Percentiles rank a stretch among this genome's conserved stretches.
Conservation (phyloP, 2,113 vertebrate species). For the Prunella fulvescens region DNA sequence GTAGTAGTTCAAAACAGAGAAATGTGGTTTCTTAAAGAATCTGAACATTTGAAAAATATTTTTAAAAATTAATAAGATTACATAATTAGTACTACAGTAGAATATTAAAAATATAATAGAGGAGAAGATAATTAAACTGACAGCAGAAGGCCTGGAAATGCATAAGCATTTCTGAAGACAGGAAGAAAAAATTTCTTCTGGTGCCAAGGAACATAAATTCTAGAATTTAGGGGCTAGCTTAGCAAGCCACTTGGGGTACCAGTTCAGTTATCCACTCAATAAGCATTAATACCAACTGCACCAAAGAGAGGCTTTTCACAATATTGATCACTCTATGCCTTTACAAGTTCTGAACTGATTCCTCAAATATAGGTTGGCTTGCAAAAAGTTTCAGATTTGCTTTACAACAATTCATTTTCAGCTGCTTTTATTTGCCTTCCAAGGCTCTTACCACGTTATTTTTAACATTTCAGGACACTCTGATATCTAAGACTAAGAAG, state of each 20-base stretch:
- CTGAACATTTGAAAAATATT: not conserved
- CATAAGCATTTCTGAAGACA: not conserved
- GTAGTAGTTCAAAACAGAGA: not conserved
- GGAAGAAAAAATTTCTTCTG: not conserved
- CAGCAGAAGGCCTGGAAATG: not conserved
- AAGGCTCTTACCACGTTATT: not conserved
- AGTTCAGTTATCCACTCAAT: not conserved
- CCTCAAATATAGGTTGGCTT: not conserved
- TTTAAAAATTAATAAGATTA: not conserved
- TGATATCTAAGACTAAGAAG: not conserved
- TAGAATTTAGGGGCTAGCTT: not conserved
- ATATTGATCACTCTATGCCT: not conserved
- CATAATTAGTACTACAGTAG: not conserved
- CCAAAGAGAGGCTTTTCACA: not conserved
- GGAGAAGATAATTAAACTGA: not conserved
- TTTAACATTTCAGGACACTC: not conserved
- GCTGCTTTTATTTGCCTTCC: not conserved
- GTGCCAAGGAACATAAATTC: not conserved
- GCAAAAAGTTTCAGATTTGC: not conserved
- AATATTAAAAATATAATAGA: not conserved
- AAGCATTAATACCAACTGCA: not conserved
- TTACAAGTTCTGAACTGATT: not conserved
- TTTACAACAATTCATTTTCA: not conserved
- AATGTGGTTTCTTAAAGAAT: not conserved
- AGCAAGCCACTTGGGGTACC: not conserved